Conservation (phyloP, 2,797 vertebrate genomes). For the Antrozous pallidus region DNA sequence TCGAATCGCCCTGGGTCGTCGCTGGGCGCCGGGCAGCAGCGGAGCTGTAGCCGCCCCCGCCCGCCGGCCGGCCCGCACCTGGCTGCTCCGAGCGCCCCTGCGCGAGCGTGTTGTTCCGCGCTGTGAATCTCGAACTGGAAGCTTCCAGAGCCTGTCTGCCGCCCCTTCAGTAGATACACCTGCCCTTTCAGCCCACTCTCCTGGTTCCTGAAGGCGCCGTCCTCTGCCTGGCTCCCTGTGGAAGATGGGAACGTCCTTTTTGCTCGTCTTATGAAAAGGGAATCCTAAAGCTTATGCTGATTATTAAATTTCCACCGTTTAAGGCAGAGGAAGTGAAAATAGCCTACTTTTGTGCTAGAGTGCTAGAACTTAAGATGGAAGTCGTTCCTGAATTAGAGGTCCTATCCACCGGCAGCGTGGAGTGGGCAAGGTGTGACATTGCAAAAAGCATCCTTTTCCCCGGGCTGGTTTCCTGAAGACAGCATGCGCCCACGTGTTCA, state of each 20-base stretch:
- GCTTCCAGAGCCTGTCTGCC: conserved; percentile 50
- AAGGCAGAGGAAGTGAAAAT: background rate
- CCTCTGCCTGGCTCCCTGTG: background rate
- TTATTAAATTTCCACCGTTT: background rate
- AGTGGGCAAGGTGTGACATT: background rate
- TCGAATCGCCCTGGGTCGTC: background rate
- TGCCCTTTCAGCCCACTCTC: too few relatives aligned
- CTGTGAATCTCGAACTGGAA: conserved; percentile 59
- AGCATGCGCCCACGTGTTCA: background rate
- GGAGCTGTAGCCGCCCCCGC: background rate
- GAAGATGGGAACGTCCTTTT: background rate
- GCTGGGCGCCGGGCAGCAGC: background rate
- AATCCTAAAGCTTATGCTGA: background rate
- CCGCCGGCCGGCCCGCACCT: too few relatives aligned
- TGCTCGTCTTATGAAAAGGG: background rate
- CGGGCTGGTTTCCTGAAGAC: background rate
- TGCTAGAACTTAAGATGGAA: background rate
- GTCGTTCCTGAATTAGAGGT: background rate
- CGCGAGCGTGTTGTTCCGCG: background rate
- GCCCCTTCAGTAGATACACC: background rate
- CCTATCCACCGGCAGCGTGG: background rate
- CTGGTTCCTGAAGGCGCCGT: background rate
- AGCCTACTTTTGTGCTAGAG: background rate
- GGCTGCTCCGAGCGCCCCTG: background rate
- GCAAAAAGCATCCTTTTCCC: conserved; percentile 19